Conservation (phyloP, 1,140 invertebrate species). For the Lordiphosa clarofinis region DNA sequence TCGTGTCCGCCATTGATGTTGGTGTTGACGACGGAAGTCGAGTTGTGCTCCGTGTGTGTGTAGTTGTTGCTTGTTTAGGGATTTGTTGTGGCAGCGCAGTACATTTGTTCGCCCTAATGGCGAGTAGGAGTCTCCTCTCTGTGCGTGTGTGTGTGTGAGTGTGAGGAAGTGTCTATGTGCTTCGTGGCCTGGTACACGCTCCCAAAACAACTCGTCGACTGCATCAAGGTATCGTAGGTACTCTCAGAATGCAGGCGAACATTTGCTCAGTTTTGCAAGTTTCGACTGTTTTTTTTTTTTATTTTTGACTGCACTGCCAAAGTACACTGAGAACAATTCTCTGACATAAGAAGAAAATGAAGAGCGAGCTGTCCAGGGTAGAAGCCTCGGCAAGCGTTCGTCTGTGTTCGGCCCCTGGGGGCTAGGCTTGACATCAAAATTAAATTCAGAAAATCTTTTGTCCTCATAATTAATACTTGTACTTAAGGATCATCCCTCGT, state of each 20-base stretch:
- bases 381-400: too few relatives aligned
- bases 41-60: constrained; percentile 27
- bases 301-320: too few relatives aligned
- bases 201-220: constrained; percentile 27
- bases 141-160: constrained; percentile 7
- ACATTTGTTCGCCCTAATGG: constrained; percentile 62
- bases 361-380: too few relatives aligned
- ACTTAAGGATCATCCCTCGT: too few relatives aligned
- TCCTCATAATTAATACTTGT: too few relatives aligned
- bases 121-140: constrained; percentile 13
- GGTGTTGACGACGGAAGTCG: constrained; percentile 72
- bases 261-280: constrained; percentile 14
- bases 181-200: constrained; percentile 13
- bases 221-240: constrained; percentile 44
- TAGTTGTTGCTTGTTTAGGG: constrained; percentile 70
- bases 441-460: too few relatives aligned
- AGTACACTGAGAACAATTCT: too few relatives aligned
- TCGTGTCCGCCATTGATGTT: constrained; percentile 40
- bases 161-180: constrained; percentile 6
- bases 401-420: too few relatives aligned
- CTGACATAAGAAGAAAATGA: too few relatives aligned
- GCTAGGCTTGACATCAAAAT: too few relatives aligned
- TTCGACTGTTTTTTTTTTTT: constrained; percentile 1
- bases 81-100: constrained; percentile 71
- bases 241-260: constrained; percentile 24